A percentile compares a stretch with the other conserved stretches of the same genome.
Conservation (phyloP, 92 coral and sea anemone species). For the Hydrozoanthus gracilis region DNA sequence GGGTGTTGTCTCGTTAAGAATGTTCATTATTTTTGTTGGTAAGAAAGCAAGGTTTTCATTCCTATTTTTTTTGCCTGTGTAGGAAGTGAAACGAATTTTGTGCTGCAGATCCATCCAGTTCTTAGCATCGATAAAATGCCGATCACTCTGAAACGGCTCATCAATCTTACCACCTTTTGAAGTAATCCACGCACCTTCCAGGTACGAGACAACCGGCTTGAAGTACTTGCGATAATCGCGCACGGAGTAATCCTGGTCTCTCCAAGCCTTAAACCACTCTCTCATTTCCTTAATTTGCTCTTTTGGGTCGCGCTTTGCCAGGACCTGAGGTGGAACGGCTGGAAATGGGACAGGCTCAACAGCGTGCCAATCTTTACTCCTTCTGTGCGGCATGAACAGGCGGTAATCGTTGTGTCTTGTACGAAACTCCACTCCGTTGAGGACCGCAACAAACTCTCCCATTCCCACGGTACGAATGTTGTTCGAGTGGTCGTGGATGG, state of each 20-base stretch:
- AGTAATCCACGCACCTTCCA: constrained; percentile 53
- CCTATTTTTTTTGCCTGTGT: constrained; percentile 52
- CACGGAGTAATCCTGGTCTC: constrained; percentile 31
- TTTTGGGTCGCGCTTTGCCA: background rate
- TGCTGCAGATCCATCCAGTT: constrained; percentile 58
- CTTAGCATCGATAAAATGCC: constrained; percentile 59
- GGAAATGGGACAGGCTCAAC: constrained; percentile 50
- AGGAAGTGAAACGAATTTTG: constrained; percentile 56
- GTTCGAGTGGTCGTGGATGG: background rate
- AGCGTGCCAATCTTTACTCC: background rate
- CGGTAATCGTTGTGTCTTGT: constrained; percentile 12
- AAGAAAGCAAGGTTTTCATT: constrained; percentile 51
- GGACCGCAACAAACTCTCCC: constrained; percentile 7
- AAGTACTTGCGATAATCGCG: constrained; percentile 55
- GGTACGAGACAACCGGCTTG: constrained; percentile 55
- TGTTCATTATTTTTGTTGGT: constrained; percentile 55
- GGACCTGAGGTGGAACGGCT: constrained; percentile 52
- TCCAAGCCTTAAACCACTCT: constrained; percentile 64
- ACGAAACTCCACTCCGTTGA: constrained; percentile 47
- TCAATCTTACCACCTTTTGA: constrained; percentile 36
- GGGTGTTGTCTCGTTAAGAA: constrained; percentile 37
- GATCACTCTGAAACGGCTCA: constrained; percentile 54
- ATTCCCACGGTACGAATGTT: no score
- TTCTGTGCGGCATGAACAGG: constrained; percentile 40
- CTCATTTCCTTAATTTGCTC: constrained; percentile 49